A percentile compares a stretch with the other conserved stretches of the same genome.
phyloP scores from a whole-genome alignment of 2,113 vertebrate species.

The Corythaixoides concolor region DNA sequence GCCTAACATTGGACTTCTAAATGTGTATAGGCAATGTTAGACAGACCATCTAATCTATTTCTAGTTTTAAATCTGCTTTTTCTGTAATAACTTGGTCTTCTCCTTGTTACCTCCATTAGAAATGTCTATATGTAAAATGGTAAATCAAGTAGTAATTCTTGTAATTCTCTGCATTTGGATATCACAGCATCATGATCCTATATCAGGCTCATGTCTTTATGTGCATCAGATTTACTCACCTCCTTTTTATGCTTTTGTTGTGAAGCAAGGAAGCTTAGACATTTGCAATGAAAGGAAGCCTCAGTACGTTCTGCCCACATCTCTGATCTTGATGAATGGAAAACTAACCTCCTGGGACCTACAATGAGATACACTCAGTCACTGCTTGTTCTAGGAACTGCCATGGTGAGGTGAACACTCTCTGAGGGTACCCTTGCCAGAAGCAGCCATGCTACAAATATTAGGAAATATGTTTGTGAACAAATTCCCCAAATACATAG shows the following conservation, averaged over 20 bases:
- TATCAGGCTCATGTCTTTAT: neutral
- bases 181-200: neutral
- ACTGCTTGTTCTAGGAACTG: neutral
- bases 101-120: neutral
- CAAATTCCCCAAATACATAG: neutral
- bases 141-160: neutral
- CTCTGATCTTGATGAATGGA: neutral
- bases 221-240: neutral
- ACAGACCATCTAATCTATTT: neutral
- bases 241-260: neutral
- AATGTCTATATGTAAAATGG: neutral
- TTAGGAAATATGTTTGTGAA: neutral
- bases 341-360: neutral
- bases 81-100: neutral
- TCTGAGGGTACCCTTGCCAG: neutral
- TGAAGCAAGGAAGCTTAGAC: neutral
- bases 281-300: neutral
- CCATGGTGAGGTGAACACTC: neutral
- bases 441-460: neutral
- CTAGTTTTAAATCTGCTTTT: neutral
- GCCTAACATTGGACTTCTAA: neutral
- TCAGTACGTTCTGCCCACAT: neutral
- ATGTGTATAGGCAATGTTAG: fast-evolving
- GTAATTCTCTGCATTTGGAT: neutral
- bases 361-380: neutral